Base-by-base conservation (phyloP, 2,113 vertebrate genomes). In the Mohoua ochrocephala region DNA sequence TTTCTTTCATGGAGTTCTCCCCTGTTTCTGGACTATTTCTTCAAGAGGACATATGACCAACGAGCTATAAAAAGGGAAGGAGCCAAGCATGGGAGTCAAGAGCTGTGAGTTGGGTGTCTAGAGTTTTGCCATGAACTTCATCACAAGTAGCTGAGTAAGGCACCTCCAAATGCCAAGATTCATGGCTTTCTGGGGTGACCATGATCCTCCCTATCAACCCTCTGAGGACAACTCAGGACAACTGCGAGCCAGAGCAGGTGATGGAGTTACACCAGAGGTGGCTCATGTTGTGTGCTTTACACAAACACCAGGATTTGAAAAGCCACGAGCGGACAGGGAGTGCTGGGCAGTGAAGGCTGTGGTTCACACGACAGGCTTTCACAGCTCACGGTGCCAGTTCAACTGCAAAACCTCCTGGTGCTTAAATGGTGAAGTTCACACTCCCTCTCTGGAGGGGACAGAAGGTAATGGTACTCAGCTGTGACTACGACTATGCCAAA, bases 381-480 rank as follows among this genome's bases (percentile, higher is more conserved):
- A 86, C 44, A 89, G 78, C 28, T 88, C 76, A 10, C 0, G 0
- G 52, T 93, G 85, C 84, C 95, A 93, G 91, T 76, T 73, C 60
- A 76, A 80, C 44, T 79, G 73, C 81, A 93, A 91, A 97, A 85
- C 60, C 63, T 91, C 87, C 93, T 91, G 88, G 91, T 96, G 89
- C 89, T 96, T 96, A 96, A 96, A 97, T 95, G 93, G 93, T 95
- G 96, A 84, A 63, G 70, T 96, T 97, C 96, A 91, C 90, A 70
- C 91, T 91, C 87, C 26, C 57, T 93, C 85, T 93, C 94, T 39
- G 77, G 83, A 95, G 91, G 82, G 81, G 83, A 95, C 84, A 84
- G 92, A 84, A 92, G 83, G 75, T 93, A 95, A 95, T 95, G 91
- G 94, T 92, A 93, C 92, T 96, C 95, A 96, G 97, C 95, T 97